Evolutionary conservation across 2,113 vertebrate species (phyloP).

Genomic region (Natator depressus): DNA sequence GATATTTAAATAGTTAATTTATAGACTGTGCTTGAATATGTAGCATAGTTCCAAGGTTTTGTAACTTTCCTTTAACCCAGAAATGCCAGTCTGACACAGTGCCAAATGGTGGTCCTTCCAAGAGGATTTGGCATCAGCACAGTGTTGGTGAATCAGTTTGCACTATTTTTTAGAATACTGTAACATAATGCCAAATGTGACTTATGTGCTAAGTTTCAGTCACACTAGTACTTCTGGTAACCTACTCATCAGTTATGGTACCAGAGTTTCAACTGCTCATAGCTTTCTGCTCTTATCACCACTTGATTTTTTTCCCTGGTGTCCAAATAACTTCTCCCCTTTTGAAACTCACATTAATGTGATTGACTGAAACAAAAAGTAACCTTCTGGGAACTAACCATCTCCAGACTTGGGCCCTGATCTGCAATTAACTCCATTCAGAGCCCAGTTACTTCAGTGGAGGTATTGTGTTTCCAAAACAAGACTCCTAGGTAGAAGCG

Average conservation of each 20-base stretch:
- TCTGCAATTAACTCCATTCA: background rate
- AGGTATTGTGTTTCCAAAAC: background rate
- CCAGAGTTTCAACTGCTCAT: background rate
- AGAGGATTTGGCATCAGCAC: slow-evolving; percentile 9
- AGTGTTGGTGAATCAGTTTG: background rate
- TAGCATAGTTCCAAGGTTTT: background rate
- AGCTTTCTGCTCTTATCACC: background rate
- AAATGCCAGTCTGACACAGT: slow-evolving; percentile 23
- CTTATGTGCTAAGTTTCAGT: background rate
- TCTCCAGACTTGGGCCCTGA: background rate
- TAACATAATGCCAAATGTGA: rapidly evolving
- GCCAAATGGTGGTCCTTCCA: background rate
- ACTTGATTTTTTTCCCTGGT: background rate
- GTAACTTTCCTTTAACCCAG: slow-evolving; percentile 19
- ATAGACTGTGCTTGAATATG: background rate
- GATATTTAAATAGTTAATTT: background rate
- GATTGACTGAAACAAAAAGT: background rate
- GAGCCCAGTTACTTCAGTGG: background rate
- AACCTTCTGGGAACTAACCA: background rate
- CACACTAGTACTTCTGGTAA: background rate
- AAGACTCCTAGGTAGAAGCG: background rate
- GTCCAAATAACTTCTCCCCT: background rate
- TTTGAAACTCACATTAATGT: slow-evolving; percentile 30
- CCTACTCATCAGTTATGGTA: background rate
- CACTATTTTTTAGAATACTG: background rate